Evolutionary conservation across 1,140 invertebrate genomes (phyloP), one percentile per base, ranked within the genome.

Genomic region (Cataglyphis hispanica): DNA sequence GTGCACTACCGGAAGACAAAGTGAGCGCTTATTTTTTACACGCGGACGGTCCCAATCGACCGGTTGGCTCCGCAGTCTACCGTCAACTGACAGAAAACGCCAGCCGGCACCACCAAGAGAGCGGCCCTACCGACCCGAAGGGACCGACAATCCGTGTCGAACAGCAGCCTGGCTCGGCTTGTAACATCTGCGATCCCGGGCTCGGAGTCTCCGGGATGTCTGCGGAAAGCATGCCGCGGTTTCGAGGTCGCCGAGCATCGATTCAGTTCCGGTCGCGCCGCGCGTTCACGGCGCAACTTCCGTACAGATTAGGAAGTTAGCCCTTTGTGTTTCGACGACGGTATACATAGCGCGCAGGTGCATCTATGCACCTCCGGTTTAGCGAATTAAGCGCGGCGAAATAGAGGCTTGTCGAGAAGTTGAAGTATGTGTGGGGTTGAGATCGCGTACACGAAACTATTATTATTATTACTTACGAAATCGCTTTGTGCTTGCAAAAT

Each of bases 81-180:
- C 89, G 91, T 92, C 92, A 92, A 94, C 94, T 94, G 92, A 93
- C 91, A 90, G 92, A 91, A 92, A 93, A 93, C 91, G 91, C 91
- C 91, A 91, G 90, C 90, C 87, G 90, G 91, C 83, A 90, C 72
- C 77, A 78, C 85, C 76, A 87, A 69, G 88, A 87, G 83, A 84
- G 25, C 67, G 74, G 88, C 80, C 69, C 58, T 75, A 77, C 88
- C 86, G 76, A 85, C 81, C 81, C 86, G 86, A 86, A 87, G 88
- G 89, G 87, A 90, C 84, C 83, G 60, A 87, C 88, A 87, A 90
- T 86, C 88, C 89, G 72, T 88, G 88, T 90, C 89, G 88, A 86
- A 90, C 85, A 66, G 81, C 85, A 87, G 67, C 87, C 67, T n/a
- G 19, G 53, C 58, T 56, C 37, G 22, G 37, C 75, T 81, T 43